phyloP scores from a whole-genome alignment of 2,888 invertebrate genomes.

The Tetranychus truncatus region DNA sequence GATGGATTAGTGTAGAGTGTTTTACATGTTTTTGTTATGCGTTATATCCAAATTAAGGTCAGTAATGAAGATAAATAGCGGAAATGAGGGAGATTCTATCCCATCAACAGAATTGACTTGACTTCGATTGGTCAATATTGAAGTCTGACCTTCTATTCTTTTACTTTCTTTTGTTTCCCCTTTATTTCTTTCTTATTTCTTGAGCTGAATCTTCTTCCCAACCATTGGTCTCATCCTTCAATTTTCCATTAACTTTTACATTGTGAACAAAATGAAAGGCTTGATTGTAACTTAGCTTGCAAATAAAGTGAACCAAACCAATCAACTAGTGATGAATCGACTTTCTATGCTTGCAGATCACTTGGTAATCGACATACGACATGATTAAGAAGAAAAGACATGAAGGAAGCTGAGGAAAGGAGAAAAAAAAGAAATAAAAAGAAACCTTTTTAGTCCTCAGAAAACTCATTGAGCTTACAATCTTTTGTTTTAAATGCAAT shows the following conservation, averaged over 20 bases:
- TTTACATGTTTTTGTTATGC: background rate
- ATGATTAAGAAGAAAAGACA: background rate
- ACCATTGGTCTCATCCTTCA: background rate
- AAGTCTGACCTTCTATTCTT: background rate
- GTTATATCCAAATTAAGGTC: background rate
- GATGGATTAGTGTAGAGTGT: background rate
- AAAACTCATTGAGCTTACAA: no score
- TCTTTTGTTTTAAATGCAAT: no score
- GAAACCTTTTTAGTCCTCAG: background rate
- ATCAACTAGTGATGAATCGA: conserved; percentile 1
- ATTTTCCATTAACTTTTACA: background rate
- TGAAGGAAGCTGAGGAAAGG: background rate
- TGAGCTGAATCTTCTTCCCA: no score
- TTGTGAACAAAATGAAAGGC: background rate
- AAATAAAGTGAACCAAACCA: background rate
- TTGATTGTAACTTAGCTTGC: background rate
- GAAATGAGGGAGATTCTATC: background rate
- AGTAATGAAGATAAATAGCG: background rate
- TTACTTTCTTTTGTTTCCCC: background rate
- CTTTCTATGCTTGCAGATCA: background rate
- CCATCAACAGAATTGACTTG: background rate
- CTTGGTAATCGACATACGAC: background rate
- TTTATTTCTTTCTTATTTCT: background rate
- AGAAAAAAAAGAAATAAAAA: background rate
- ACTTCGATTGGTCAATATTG: background rate